phyloP scores from a whole-genome alignment of 2,797 vertebrate species.

The Hemibagrus guttatus region DNA sequence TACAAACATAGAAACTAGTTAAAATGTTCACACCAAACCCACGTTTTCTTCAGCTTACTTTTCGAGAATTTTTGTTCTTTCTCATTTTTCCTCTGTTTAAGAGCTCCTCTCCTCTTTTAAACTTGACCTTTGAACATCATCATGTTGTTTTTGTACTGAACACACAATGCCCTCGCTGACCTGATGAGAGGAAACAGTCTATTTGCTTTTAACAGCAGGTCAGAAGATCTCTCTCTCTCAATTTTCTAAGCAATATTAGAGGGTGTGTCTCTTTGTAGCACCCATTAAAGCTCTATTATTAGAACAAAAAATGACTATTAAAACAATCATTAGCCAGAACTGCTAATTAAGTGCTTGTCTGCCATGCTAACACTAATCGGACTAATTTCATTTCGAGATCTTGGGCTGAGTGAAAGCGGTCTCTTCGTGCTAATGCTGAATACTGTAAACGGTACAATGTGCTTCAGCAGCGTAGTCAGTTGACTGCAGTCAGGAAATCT shows the following conservation, averaged over 20 bases:
- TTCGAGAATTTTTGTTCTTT: neutral
- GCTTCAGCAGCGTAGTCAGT: neutral
- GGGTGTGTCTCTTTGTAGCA: neutral
- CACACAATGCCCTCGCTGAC: neutral
- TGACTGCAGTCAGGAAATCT: neutral
- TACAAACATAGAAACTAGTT: neutral
- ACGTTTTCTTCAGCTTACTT: neutral
- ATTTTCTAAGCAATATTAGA: neutral
- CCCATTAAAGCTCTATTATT: neutral
- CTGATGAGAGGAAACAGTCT: neutral
- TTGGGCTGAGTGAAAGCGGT: neutral
- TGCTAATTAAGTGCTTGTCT: slow-evolving; percentile 2
- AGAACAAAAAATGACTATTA: neutral
- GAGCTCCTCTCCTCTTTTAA: no score
- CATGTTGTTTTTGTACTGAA: neutral
- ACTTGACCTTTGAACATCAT: neutral
- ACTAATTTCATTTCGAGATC: neutral
- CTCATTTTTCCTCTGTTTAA: no score
- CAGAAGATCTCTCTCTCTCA: neutral
- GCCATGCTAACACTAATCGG: neutral
- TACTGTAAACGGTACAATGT: neutral
- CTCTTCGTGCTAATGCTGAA: neutral
- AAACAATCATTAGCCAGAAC: neutral
- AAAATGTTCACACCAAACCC: neutral
- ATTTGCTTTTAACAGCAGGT: neutral